Percentiles rank a stretch among this genome's conserved stretches.
These are phyloP conservation scores for Tragulus kanchil DNA, from an alignment of 2,113 vertebrate species.

Conservation along the genomic window DNA sequence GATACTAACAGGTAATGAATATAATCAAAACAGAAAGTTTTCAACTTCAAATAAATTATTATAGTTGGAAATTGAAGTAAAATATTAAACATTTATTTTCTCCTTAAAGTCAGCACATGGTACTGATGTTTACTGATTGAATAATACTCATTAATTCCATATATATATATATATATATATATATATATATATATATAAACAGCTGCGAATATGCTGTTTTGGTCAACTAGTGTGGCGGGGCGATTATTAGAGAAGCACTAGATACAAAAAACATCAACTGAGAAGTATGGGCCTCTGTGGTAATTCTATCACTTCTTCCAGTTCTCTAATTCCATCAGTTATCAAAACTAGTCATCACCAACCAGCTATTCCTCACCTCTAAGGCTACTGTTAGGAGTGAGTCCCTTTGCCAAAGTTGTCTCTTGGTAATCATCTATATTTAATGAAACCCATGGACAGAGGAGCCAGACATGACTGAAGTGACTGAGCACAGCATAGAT, in stretches of 20 bases:
- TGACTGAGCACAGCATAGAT: background rate
- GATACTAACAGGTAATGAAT: background rate
- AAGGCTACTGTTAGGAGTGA: background rate
- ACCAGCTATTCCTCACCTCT: background rate
- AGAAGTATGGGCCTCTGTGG: background rate
- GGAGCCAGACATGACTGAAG: too few relatives aligned
- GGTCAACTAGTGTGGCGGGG: background rate
- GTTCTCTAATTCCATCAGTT: background rate
- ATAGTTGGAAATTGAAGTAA: constrained; percentile 16
- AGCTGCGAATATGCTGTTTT: background rate
- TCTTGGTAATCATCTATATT: constrained; percentile 7
- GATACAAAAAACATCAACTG: background rate
- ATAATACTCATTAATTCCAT: background rate
- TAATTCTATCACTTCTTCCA: background rate
- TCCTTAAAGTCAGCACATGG: background rate
- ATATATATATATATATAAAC: background rate
- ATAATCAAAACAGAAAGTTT: background rate
- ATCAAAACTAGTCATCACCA: background rate
- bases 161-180: background rate
- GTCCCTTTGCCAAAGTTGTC: background rate
- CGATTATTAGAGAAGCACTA: constrained; percentile 22
- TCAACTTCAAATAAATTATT: constrained; percentile 20
- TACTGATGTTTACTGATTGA: background rate
- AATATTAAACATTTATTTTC: background rate
- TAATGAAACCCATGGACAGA: background rate